Evolutionary conservation across 2,888 invertebrate genomes (phyloP).

Genomic region (Anthrax anthrax): DNA sequence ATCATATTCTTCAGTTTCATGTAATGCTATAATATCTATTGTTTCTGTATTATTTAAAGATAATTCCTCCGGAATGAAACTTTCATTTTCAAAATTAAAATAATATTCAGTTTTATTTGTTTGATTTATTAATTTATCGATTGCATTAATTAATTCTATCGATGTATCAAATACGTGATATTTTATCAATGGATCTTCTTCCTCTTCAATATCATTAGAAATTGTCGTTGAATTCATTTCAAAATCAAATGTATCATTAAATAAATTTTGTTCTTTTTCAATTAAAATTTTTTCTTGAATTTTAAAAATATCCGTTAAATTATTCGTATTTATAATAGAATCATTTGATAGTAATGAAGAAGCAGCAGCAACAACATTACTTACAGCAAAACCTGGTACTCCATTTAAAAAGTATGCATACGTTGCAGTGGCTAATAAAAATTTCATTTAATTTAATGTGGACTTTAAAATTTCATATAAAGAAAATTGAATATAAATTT

Average conservation of each 20-base stretch:
- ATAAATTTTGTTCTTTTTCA: slow-evolving; percentile 1
- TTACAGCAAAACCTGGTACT: slow-evolving; percentile 31
- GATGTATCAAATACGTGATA: too few species aligned
- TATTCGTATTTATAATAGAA: slow-evolving; percentile 24
- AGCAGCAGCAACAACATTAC: slow-evolving; percentile 31
- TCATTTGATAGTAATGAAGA: slow-evolving; percentile 26
- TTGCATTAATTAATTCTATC: too few species aligned
- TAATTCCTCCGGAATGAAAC: too few species aligned
- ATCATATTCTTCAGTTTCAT: slow-evolving; percentile 4
- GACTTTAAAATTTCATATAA: too few species aligned
- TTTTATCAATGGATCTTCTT: too few species aligned
- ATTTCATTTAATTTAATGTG: too few species aligned
- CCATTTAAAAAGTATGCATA: slow-evolving; percentile 30
- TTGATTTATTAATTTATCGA: too few species aligned
- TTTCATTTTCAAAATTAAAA: background rate
- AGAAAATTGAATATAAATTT: too few species aligned
- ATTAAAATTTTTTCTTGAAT: slow-evolving; percentile 18
- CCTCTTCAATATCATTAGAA: background rate
- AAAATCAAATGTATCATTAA: background rate
- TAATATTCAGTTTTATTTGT: too few species aligned
- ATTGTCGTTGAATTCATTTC: background rate
- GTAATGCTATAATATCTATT: background rate
- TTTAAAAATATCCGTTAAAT: slow-evolving; percentile 29
- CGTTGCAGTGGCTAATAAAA: slow-evolving; percentile 20
- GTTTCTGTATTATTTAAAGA: background rate